phyloP scores from a whole-genome alignment of 1,140 invertebrate genomes.

The Campoletis sonorensis region DNA sequence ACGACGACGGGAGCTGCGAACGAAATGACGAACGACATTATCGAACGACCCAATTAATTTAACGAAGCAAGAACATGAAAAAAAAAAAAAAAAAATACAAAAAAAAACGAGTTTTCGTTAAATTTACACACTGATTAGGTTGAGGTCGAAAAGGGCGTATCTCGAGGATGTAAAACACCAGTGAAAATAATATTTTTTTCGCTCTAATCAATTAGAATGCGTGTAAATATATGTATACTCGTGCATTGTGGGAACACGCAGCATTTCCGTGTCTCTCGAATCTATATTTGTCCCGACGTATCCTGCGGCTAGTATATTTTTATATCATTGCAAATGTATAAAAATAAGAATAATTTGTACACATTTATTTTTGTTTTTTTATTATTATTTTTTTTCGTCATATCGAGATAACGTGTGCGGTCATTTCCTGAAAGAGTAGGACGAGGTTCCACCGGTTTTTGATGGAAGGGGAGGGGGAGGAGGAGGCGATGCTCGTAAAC shows the following conservation, averaged over 20 bases:
- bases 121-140: neutral
- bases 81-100: neutral
- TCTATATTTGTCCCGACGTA: constrained; percentile 49
- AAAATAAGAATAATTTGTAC: neutral
- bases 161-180: neutral
- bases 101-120: neutral
- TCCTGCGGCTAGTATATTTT: neutral
- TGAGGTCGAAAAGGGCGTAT: neutral
- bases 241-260: neutral
- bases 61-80: constrained; percentile 51
- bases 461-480: neutral
- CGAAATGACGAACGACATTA: constrained; percentile 36
- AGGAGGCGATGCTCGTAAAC: neutral
- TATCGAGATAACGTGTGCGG: constrained; percentile 37
- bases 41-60: constrained; percentile 59
- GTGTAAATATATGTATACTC: no score
- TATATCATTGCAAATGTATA: neutral
- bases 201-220: no score
- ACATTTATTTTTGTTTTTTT: no score
- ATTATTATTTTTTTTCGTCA: neutral
- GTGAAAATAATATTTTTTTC: neutral
- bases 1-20: neutral
- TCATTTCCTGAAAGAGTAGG: constrained; percentile 25
- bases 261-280: constrained; percentile 48
- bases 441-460: neutral